Base-by-base conservation (phyloP, 64 coral and sea anemone genomes). In the Acropora tenuis region DNA sequence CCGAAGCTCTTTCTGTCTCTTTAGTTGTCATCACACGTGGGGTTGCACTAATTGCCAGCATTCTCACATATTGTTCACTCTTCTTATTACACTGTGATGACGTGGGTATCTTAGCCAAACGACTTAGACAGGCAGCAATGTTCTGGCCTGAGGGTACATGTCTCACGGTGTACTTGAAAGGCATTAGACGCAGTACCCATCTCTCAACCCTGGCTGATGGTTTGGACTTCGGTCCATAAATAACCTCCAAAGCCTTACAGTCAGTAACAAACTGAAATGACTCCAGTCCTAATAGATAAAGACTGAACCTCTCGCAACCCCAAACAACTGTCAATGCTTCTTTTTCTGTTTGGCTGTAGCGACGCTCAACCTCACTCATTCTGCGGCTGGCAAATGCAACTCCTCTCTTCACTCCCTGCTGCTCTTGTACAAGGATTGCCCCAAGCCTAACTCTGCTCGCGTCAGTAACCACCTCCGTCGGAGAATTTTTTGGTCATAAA, bases 11-110 rank as follows among this genome's bases (percentile, higher is more conserved):
- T 44, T 81, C 84, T 73, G 60, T 85, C 69, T 92, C 74, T 44
- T 63, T 65, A 12, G 84, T 93, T 49, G 84, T 88, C 85, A 89
- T 83, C 6, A 78, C 86, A 12, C 50, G 17, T 20, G 78, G 90
- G 8, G 71, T 79, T 65, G 89, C 78, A 69, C 8, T 84, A 9
- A 66, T n/a, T 12, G 86, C 79, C 8, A 89, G 46, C 49, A 92
- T 88, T 17, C 86, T 41, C 44, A 95, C 58, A 69, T 78, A 92
- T 4, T 92, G 78, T 19, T 92, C 85, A 61, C 89, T 49, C 65
- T 9, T 19, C 16, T 18, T 78, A 10, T 72, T 41, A 40, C 41
- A 13, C 2, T 80, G 75, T 49, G 63, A 46, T 52, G 50, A 55
- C 5, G 50, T 55, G 50, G 50, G 50, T 55, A 55, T 55, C 50